Base-by-base conservation (phyloP, 2,797 vertebrate genomes). In the Triplophysa bombifrons region DNA sequence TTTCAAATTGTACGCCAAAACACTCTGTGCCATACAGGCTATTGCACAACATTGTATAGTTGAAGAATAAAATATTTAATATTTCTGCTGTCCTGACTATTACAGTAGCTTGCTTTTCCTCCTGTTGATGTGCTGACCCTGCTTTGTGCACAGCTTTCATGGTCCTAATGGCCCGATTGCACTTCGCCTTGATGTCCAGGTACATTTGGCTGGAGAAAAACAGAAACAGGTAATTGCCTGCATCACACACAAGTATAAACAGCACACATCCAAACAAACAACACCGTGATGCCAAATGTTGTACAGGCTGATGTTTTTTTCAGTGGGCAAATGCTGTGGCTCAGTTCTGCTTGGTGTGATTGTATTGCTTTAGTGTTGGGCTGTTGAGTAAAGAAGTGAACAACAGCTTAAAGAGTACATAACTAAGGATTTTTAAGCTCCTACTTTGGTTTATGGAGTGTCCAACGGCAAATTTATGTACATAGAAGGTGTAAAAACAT, bases 241-340 rank as follows among this genome's bases (percentile, higher is more conserved):
- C 68, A 61, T 66, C 51, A 76, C 68, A n/a, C n/a, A 56, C 34
- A 50, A 69, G 65, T 61, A 73, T 53, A 73, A 68, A 73, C 63
- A 73, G 20, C 55, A 51, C 58, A 53, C 27, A 68, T 73, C n/a
- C 5, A 44, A 74, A 68, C 75, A 77, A 61, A 82, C 55, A 60
- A 63, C 61, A 48, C 27, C 30, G 46, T 51, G 74, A 53, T 82
- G 69, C 69, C 74, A 72, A 44, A 72, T 82, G 58, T 41, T 69
- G 41, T 80, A 44, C 76, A 46, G 14, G n/a, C 30, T 16, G 53
- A 48, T 64, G 61, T 7, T 77, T 76, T 80, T 74, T 16, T 25
- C 10, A 61, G 20, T 7, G 41, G 66, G 61, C 73, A 56, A 56
- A 22, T 34, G 51, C 53, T 11, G 46, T 50, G 41, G 68, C 61